Percentiles rank a stretch among this genome's conserved stretches.
These are phyloP conservation scores for Rhagophthalmus giganteus DNA, from an alignment of 2,888 invertebrate genomes.

Conservation along the genomic window DNA sequence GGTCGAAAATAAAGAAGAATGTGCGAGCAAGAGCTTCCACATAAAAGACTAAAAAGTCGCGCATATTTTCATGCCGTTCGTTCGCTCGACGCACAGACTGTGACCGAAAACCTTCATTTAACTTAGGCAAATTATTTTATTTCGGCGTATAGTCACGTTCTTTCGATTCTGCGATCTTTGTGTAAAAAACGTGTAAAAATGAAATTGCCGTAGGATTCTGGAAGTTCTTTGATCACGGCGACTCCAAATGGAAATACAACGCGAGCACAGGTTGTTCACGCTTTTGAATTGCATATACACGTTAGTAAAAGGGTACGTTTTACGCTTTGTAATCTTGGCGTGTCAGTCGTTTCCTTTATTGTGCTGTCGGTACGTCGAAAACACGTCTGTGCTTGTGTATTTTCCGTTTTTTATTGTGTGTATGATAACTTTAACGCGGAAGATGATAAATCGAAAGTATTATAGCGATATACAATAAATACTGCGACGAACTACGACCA, in stretches of 20 bases:
- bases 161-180: constrained; percentile 17
- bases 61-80: constrained; percentile 20
- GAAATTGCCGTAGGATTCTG: constrained; percentile 16
- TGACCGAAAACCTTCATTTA: constrained; percentile 23
- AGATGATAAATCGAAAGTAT: no score
- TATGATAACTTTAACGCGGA: no score
- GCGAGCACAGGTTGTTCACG: constrained; percentile 10
- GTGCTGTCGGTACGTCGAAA: background rate
- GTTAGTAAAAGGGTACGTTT: background rate
- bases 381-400: background rate
- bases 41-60: constrained; percentile 25
- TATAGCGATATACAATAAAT: no score
- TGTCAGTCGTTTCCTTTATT: background rate
- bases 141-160: constrained; percentile 21
- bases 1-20: constrained; percentile 22
- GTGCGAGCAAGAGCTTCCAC: constrained; percentile 11
- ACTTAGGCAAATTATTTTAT: constrained; percentile 25
- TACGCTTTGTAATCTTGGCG: background rate
- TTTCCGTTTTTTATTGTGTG: background rate
- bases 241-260: constrained; percentile 11
- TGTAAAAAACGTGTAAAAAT: constrained; percentile 25
- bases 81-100: constrained; percentile 21
- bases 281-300: no score
- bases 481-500: no score
- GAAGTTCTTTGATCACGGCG: constrained; percentile 14